Base-by-base conservation (phyloP, 1,140 invertebrate genomes). In the Battus philenor region DNA sequence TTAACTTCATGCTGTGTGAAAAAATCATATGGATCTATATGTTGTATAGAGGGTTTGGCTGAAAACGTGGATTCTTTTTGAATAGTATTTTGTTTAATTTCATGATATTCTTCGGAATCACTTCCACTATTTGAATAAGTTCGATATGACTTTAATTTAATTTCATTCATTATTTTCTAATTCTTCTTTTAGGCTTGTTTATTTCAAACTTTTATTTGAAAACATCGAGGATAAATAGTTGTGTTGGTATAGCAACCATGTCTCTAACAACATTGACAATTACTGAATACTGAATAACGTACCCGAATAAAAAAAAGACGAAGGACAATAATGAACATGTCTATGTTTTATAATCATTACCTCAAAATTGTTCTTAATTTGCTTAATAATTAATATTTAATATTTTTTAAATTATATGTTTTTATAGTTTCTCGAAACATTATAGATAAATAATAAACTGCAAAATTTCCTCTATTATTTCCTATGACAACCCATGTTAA, bases 21-120 rank as follows among this genome's bases (percentile, higher is more conserved):
- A 44, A 83, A 83, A 48, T 76, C 67, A 11, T 64, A 55, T 27
- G 61, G 52, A 13, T 61, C 64, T 11, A 59, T 13, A 6, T 46
- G 10, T 54, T 56, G 61, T 27, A 24, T 6, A 1, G 38, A 29
- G 1, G 13, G 47, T 50, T 61, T 49, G n/a, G 36, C 27, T 8
- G 44, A 34, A 27, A 49, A 44, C 11, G 50, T 45, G 4, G 52
- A 47, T 50, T 59, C 47, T 34, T 50, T 26, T 22, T 39, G 13
- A 29, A 51, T 33, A 26, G 12, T 34, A 4, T 58, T 60, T 45
- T 68, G 57, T 26, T 63, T 61, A 24, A 79, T 77, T 54, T 80
- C 79, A 24, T 83, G 66, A 54, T 80, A 77, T 45, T 77, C 69
- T 52, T 81, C 64, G 16, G 68, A 71, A 39, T 68, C 75, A 44